Percentiles rank a stretch among this genome's conserved stretches.
phyloP scores from a whole-genome alignment of 64 coral and sea anemone species.

The Trachythela sp. region DNA sequence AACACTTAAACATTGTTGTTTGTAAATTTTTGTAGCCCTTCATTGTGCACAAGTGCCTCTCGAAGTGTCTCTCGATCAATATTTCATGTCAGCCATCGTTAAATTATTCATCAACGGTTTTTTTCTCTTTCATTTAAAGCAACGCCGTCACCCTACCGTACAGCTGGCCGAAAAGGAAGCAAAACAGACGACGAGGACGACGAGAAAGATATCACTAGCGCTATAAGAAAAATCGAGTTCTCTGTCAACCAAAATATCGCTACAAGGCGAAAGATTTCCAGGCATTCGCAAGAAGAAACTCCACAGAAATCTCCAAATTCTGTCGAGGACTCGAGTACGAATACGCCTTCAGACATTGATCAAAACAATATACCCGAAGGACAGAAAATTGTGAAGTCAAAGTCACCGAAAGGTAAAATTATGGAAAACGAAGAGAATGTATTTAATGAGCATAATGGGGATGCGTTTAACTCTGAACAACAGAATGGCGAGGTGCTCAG shows the following conservation, averaged over 20 bases:
- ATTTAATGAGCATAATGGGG: not conserved
- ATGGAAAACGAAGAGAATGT: not conserved
- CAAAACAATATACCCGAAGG: slow-evolving; percentile 1
- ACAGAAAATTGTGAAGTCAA: not conserved
- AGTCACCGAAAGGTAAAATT: not conserved
- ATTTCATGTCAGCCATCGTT: not conserved
- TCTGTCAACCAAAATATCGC: slow-evolving; percentile 8
- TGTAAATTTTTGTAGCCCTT: not conserved
- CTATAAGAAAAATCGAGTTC: slow-evolving; percentile 13
- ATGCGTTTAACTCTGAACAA: not conserved
- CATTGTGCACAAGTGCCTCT: not conserved
- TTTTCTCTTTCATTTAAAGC: not conserved
- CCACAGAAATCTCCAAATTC: not conserved
- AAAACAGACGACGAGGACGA: not conserved
- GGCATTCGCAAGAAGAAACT: not conserved
- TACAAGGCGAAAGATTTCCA: not conserved
- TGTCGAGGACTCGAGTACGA: not conserved
- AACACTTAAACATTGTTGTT: not conserved
- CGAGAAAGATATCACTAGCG: slow-evolving; percentile 22
- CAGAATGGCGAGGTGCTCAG: not conserved
- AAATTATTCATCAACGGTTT: not conserved
- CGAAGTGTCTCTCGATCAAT: not conserved
- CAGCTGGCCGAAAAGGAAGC: not conserved
- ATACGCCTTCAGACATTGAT: not conserved
- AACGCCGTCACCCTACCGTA: not conserved